A percentile compares a stretch with the other conserved stretches of the same genome.
phyloP scores from a whole-genome alignment of 2,113 vertebrate genomes.

The Gasterosteus nipponicus region DNA sequence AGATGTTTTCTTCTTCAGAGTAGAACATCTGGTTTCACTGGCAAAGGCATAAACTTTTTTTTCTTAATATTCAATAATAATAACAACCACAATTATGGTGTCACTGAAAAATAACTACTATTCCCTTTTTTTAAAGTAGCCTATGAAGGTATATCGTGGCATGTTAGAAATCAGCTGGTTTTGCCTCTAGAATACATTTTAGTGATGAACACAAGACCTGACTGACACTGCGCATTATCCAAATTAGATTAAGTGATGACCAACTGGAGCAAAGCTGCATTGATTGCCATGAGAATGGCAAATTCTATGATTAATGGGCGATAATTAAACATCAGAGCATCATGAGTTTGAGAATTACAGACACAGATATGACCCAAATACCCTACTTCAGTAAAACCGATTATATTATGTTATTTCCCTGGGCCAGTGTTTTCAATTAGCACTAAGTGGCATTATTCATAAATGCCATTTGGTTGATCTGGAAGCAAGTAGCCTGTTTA shows the following conservation, averaged over 20 bases:
- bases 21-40: not conserved
- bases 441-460: conserved; percentile 79
- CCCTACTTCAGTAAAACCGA: conserved; percentile 64
- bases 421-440: conserved; percentile 71
- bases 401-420: conserved; percentile 66
- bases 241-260: conserved; percentile 59
- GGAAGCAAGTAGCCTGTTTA: conserved; percentile 70
- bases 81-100: not conserved
- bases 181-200: conserved; percentile 49
- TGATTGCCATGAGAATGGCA: conserved; percentile 72
- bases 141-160: conserved; percentile 26
- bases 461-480: conserved; percentile 70
- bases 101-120: not conserved
- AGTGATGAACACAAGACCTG: conserved; percentile 12
- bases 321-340: conserved; percentile 68
- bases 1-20: conserved; percentile 31
- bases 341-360: conserved; percentile 63
- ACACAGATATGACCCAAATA: conserved; percentile 79
- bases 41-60: not conserved
- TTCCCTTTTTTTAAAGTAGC: conserved; percentile 11
- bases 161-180: conserved; percentile 55
- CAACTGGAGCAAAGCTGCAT: conserved; percentile 47
- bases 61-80: not conserved
- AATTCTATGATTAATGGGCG: conserved; percentile 59
- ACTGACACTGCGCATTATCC: conserved; percentile 42